Evolutionary conservation across 2,113 vertebrate species (phyloP), one percentile per base, ranked within the genome.

Genomic region (Myrmecobius fasciatus): DNA sequence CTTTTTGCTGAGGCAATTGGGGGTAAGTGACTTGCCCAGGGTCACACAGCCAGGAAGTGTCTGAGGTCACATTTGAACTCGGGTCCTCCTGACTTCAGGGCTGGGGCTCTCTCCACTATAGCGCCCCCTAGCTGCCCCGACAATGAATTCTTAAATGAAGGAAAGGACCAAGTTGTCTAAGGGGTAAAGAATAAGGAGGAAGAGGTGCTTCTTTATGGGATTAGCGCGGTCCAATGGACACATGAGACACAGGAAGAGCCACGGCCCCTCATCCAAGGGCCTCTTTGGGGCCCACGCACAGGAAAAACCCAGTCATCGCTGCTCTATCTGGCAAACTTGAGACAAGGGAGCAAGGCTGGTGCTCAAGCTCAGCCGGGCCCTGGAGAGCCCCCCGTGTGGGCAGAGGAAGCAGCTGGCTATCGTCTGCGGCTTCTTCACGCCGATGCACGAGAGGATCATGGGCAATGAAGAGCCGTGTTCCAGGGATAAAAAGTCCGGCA

Each of bases 401-500:
- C 11, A 14, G 4, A 67, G 31, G 56, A 67, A 36, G 11, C 56
- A 36, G 14, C 3, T 67, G 4, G 2, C 36, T 10, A 83, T 36
- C 52, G 90, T 90, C 89, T 89, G 89, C 46, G 24, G 1, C 31
- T 89, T 31, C 31, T 25, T 89, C 60, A 93, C 3, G 56, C 24
- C 67, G 95, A 90, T 60, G 17, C 48, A 52, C 54, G 43, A 43
- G 25, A 95, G 53, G 67, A 67, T n/a, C 49, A 46, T 2, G 24
- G 28, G 95, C 51, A 95, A 93, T 3, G 22, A 90, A 95, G 54
- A 67, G 54, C 91, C 31, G 89, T 94, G 94, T 88, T 90, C 51
- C 54, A 94, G 90, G 95, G 89, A 97, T 92, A 91, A 96, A 93
- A 26, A 94, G 56, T 52, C 90, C 91, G n/a, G n/a, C n/a, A n/a